Conservation (phyloP, 2,888 invertebrate species). For the Scrobipalpa atriplicella region DNA sequence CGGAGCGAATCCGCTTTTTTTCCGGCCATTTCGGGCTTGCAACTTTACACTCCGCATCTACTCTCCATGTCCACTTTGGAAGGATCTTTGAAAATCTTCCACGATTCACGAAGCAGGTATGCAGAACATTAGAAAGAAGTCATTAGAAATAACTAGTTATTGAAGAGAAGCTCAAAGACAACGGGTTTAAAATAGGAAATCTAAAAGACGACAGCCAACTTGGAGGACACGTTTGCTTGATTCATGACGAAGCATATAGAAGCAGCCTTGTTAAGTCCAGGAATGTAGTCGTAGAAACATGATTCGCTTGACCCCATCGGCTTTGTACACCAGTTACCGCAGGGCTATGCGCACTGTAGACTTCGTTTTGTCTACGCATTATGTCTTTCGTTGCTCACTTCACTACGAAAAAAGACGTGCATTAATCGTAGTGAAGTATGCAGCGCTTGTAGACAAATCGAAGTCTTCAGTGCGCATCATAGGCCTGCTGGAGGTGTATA, state of each 20-base stretch:
- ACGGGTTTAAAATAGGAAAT: conserved; percentile 64
- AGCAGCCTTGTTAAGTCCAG: conserved; percentile 60
- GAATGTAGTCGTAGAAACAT: conserved; percentile 66
- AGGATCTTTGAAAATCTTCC: conserved; percentile 60
- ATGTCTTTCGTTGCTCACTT: too few species aligned
- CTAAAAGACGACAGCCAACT: conserved; percentile 55
- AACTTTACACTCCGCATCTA: conserved; percentile 62
- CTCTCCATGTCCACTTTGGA: conserved; percentile 67
- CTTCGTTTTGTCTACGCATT: too few species aligned
- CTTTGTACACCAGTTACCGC: conserved; percentile 66
- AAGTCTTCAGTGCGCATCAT: too few species aligned
- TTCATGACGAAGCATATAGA: conserved; percentile 65
- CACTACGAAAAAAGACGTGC: too few species aligned
- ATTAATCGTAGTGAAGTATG: too few species aligned
- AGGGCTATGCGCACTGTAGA: too few species aligned
- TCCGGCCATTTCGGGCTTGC: conserved; percentile 69
- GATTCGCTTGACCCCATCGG: conserved; percentile 61
- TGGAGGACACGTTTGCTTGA: conserved; percentile 67
- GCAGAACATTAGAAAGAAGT: conserved; percentile 61
- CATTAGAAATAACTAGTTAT: conserved; percentile 67
- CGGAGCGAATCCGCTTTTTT: too few species aligned
- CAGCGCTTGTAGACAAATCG: too few species aligned
- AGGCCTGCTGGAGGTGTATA: conserved; percentile 65
- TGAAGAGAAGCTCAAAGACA: conserved; percentile 52
- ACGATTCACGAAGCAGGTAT: conserved; percentile 67